Evolutionary conservation across 2,888 invertebrate species (phyloP), one percentile per base, ranked within the genome.

Genomic region (Apocheima hispidaria): DNA sequence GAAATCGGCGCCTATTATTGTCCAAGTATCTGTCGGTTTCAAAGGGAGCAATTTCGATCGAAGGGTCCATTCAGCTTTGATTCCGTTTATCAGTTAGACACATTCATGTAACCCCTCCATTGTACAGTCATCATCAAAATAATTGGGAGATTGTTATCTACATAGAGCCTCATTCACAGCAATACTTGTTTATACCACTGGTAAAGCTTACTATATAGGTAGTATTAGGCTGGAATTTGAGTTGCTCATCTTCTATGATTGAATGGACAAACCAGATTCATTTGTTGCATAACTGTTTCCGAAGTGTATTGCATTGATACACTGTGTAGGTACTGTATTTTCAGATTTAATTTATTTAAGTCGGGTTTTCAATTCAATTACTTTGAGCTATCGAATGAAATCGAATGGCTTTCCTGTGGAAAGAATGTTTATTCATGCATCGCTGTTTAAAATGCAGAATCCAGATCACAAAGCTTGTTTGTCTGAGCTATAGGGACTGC

Each of bases 391-490:
- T 49, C 49, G 28, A 18, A 30, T 41, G 43, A 54, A 60, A 60
- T 60, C 43, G 30, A 60, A 49, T 49, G 35, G 28, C 36, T 35
- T 41, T 35, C 41, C 28, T 30, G 18, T 12, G 26, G 49, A 36
- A 18, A 36, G 33, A 71, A 72, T 74, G 71, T 70, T 71, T 72
- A 72, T 72, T 69, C 68, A 72, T 71, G 64, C 61, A 68, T 64
- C 46, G 60, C 64, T 61, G 63, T 66, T 67, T 67, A 63, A 57
- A 52, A 68, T 69, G 65, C 66, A 68, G 61, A 67, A 64, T 58
- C 21, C 57, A 64, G 63, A 60, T 66, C 67, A 63, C 70, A 66
- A 65, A 69, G 71, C 66, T 66, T 68, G 66, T 69, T 72, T 69
- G 63, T 60, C 59, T 51, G 61, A 61, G 64, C 61, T 64, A 43